phyloP scores from a whole-genome alignment of 2,888 invertebrate species.

The Agriopis leucophaearia region DNA sequence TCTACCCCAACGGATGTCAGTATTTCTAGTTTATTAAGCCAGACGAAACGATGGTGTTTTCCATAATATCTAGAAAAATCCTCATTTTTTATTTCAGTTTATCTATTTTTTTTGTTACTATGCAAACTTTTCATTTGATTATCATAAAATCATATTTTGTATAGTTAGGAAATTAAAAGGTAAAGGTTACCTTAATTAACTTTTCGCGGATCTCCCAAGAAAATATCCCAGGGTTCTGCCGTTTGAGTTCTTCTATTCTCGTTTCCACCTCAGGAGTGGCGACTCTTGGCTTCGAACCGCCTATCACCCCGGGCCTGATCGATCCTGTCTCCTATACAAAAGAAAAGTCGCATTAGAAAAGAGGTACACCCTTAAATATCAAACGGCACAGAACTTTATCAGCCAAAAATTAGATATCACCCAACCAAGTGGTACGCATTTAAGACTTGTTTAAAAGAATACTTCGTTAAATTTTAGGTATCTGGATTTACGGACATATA shows the following conservation, averaged over 20 bases:
- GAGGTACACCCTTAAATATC: background rate
- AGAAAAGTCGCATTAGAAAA: slow-evolving; percentile 32
- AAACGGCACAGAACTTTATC: slow-evolving; percentile 2
- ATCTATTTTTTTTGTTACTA: too few species aligned
- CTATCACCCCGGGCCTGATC: slow-evolving; percentile 97
- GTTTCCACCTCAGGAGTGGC: slow-evolving; percentile 97
- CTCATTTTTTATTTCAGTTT: too few species aligned
- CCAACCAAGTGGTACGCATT: too few species aligned
- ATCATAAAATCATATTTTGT: background rate
- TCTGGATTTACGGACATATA: too few species aligned
- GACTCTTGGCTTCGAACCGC: slow-evolving; percentile 97
- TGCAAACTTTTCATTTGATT: background rate
- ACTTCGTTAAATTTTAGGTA: too few species aligned
- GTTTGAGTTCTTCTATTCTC: slow-evolving; percentile 95
- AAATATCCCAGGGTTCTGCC: slow-evolving; percentile 97
- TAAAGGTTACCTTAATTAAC: slow-evolving; percentile 89
- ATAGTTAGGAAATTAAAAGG: slow-evolving; percentile 2
- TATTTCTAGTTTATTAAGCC: too few species aligned
- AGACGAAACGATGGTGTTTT: too few species aligned
- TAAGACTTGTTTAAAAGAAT: too few species aligned
- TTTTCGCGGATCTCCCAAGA: slow-evolving; percentile 98
- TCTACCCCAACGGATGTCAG: too few species aligned
- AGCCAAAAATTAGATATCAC: background rate
- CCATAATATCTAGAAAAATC: too few species aligned
- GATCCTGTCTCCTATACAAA: slow-evolving; percentile 94